These are phyloP conservation scores for Solenopsis invicta DNA, from an alignment of 1,140 invertebrate genomes.

Conservation along the genomic window DNA sequence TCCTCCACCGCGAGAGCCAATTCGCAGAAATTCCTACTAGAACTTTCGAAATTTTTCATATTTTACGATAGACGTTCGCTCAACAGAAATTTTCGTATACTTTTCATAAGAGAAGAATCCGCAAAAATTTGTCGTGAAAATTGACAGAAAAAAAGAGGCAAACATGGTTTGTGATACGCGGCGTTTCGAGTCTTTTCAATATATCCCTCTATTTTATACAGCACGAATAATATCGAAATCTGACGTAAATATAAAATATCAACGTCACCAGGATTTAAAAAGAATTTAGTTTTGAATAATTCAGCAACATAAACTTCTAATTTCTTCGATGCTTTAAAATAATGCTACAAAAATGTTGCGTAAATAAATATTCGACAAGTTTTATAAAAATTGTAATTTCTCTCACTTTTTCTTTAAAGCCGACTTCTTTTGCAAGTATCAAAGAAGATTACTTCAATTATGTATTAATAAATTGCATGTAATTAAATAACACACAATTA, in stretches of 20 bases:
- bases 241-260: neutral
- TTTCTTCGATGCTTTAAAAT: neutral
- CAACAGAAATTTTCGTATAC: neutral
- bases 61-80: conserved; percentile 3
- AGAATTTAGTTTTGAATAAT: neutral
- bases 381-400: neutral
- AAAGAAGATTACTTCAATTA: neutral
- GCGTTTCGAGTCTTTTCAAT: neutral
- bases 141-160: too few species aligned
- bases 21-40: neutral
- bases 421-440: neutral
- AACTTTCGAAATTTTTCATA: conserved; percentile 1
- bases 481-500: neutral
- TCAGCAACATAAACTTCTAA: neutral
- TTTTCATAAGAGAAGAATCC: neutral
- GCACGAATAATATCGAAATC: neutral
- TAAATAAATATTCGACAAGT: neutral
- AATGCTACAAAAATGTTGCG: neutral
- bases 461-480: neutral
- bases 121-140: neutral
- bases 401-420: neutral
- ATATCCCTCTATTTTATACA: neutral
- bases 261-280: neutral
- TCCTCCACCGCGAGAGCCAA: conserved; percentile 29
- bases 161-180: neutral